Base-by-base conservation (phyloP, 2,888 invertebrate genomes). In the Tetragonula carbonaria region DNA sequence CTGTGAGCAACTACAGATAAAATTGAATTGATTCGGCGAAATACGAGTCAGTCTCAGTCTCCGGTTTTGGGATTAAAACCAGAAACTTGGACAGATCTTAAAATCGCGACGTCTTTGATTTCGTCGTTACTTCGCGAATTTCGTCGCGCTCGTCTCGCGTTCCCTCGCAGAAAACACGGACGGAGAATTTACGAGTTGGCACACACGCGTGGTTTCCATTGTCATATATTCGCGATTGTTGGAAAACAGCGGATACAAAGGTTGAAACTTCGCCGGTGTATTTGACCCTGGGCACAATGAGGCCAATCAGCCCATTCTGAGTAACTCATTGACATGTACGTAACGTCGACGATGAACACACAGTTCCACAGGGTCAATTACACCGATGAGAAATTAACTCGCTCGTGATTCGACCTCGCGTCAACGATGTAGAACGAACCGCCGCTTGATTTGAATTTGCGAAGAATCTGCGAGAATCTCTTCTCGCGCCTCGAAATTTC, bases 291-390 rank as follows among this genome's bases (percentile, higher is more conserved):
- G 45, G 66, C 63, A 86, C 80, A 82, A 86, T 86, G 72, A 68
- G 62, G 79, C 79, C 85, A 80, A 84, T 85, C 66, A 85, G 74
- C 45, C 45, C 75, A 72, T 66, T 23, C 57, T 62, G 55, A 53
- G 67, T 73, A 67, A 51, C 76, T 63, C 82, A 88, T 88, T 85
- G 80, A 82, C 78, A 80, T 71, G 65, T 45, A 45, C 45, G 45
- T 77, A 62, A 63, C 57, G 66, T 68, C 70, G 55, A 38, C 75
- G 70, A 57, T 57, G 63, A 50, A 74, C 70, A 45, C 55, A 51
- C 55, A 51, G 66, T 59, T 74, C 28, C 23, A 63, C 45, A 62
- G 67, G 71, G 74, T 77, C 84, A 78, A 74, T 74, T 74, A 63
- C 63, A 63, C 74, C 62, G 66, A 67, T 71, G 74, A 82, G 57